Evolutionary conservation across 1,140 invertebrate genomes (phyloP).

Genomic region (Medauroidea extradentata): DNA sequence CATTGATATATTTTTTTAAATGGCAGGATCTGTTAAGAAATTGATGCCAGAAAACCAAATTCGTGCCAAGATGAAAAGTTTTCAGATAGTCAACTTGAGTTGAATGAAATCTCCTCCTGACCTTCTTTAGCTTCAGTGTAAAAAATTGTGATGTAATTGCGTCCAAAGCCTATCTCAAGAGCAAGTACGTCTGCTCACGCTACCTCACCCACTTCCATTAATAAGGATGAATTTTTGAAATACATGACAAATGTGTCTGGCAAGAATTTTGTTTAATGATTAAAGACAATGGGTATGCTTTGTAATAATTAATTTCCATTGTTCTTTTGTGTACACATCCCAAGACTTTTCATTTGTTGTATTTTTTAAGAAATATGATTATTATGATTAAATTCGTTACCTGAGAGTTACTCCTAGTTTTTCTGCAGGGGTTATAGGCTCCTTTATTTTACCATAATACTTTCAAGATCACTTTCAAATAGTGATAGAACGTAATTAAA

Average conservation of each 20-base stretch:
- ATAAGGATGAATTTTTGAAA: too few relatives aligned
- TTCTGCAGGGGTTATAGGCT: slow-evolving; percentile 12
- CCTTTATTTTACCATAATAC: not conserved
- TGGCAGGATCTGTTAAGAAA: slow-evolving; percentile 1
- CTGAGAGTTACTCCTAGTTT: slow-evolving; percentile 8
- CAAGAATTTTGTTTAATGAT: slow-evolving; percentile 3
- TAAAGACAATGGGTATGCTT: not conserved
- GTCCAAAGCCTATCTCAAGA: not conserved
- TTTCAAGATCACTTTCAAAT: too few relatives aligned
- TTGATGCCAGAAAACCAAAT: slow-evolving; percentile 6
- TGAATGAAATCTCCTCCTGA: not conserved
- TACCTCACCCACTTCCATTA: too few relatives aligned
- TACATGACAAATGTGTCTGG: too few relatives aligned
- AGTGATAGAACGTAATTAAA: too few relatives aligned
- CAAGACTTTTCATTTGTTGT: not conserved
- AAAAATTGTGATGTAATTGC: not conserved
- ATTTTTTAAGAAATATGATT: not conserved
- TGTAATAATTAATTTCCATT: not conserved
- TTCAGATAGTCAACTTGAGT: slow-evolving; percentile 9
- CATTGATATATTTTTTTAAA: slow-evolving; percentile 4
- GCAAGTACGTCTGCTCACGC: too few relatives aligned
- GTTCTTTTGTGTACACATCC: too few relatives aligned
- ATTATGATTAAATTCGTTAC: not conserved
- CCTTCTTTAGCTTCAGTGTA: not conserved
- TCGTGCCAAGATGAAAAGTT: slow-evolving; percentile 7